phyloP scores from a whole-genome alignment of 2,797 vertebrate genomes.

The Acipenser oxyrinchus region DNA sequence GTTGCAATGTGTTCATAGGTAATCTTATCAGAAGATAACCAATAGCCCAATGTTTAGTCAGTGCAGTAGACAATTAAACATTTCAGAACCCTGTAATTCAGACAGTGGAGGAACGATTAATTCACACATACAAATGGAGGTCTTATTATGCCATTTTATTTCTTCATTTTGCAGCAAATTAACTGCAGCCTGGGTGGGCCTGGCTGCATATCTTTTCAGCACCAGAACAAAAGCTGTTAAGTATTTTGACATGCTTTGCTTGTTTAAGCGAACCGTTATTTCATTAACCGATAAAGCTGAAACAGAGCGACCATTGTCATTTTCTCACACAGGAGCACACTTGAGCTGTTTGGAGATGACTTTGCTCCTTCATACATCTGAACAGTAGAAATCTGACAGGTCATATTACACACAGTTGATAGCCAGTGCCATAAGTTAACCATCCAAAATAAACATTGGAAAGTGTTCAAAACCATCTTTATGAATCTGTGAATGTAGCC shows the following conservation, averaged over 20 bases:
- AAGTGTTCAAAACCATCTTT: no score
- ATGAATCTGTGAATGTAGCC: no score
- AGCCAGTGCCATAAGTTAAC: not conserved
- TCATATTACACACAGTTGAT: not conserved
- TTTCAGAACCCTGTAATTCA: no score
- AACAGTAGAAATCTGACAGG: not conserved
- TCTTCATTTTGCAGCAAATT: no score
- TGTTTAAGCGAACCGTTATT: not conserved
- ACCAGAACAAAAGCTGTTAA: not conserved
- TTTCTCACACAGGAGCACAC: not conserved
- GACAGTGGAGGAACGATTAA: no score
- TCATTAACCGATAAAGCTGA: not conserved
- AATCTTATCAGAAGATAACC: no score
- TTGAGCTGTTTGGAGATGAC: not conserved
- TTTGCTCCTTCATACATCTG: not conserved
- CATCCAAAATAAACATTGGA: not conserved
- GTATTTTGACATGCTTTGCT: not conserved
- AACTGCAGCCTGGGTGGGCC: no score
- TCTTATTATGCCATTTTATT: not conserved
- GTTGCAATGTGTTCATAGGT: no score
- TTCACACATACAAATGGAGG: no score
- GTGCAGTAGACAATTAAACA: no score
- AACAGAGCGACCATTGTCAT: not conserved
- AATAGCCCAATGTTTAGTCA: no score
- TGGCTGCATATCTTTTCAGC: not conserved